Evolutionary conservation across 2,797 vertebrate genomes (phyloP), one percentile per base, ranked within the genome.

Genomic region (Falco rusticolus): DNA sequence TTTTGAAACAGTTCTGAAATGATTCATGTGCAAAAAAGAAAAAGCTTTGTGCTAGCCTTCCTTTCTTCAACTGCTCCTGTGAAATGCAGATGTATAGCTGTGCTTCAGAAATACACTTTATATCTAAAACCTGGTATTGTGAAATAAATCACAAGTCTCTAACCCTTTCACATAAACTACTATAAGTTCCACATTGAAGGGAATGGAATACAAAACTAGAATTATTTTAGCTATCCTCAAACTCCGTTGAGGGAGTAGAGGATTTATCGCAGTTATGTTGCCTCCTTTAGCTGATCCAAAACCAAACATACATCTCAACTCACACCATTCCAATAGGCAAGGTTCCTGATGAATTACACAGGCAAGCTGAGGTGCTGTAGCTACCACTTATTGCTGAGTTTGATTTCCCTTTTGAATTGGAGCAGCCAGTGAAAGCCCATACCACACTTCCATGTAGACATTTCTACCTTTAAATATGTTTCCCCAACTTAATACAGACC

Each of bases 81-180:
- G 89, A 93, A 95, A 95, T 83, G 86, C 84, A 84, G 71, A 93
- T 68, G 56, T 65, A 64, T 56, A 83, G 57, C 93, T 94, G 86
- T 59, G 64, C 57, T 89, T 95, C 94, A 83, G 71, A 94, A 96
- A 89, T 29, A 83, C 7, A 56, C 33, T 79, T 90, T 64, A 15
- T 61, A 63, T 65, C 65, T 79, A 87, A 89, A 94, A 78, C 10
- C 53, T 25, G 26, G 26, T 60, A 93, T 60, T 90, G 60, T 66
- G 70, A 94, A 89, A 93, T 91, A 81, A 88, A 79, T 81, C 47
- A 57, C 53, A 93, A 88, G 76, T 53, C 43, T 89, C 83, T 57
- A 83, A 84, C 21, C 31, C 29, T 68, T 89, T 82, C 86, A 89
- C n/a, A 48, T 76, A 24, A 91, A 28, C n/a, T 63, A 34, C 51